Evolutionary conservation across 2,888 invertebrate genomes (phyloP).

Genomic region (Tenthredo amoena): DNA sequence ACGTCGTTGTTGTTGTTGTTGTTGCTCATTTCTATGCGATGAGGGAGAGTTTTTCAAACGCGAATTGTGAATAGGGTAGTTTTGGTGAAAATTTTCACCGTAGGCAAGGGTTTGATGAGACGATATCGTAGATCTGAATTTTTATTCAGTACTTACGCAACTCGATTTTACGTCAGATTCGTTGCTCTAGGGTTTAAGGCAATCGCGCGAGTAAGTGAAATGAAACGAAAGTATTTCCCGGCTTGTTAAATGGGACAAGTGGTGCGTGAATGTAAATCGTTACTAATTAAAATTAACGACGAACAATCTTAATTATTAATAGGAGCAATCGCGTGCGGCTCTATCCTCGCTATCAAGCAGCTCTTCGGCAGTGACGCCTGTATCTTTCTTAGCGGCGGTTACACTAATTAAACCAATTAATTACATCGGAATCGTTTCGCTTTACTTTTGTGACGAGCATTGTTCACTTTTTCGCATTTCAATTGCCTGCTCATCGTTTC

Average conservation of each 20-base stretch:
- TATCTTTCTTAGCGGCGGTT: conserved; percentile 44
- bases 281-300: conserved; percentile 55
- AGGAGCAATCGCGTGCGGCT: conserved; percentile 49
- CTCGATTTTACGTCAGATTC: conserved; percentile 3
- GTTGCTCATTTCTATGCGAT: neutral
- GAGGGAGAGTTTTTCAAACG: neutral
- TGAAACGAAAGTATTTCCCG: conserved; percentile 41
- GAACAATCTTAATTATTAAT: conserved; percentile 55
- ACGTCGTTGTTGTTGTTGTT: neutral
- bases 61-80: neutral
- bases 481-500: conserved; percentile 49
- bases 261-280: conserved; percentile 54
- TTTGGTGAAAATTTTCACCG: conserved; percentile 15
- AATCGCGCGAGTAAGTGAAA: conserved; percentile 32
- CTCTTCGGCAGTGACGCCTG: conserved; percentile 49
- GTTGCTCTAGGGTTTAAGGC: neutral
- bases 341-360: neutral
- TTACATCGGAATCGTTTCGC: conserved; percentile 46
- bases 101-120: conserved; percentile 17
- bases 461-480: conserved; percentile 50
- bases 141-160: neutral
- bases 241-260: conserved; percentile 52
- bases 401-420: conserved; percentile 51
- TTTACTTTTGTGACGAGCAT: conserved; percentile 49
- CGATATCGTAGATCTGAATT: conserved; percentile 28